These are phyloP conservation scores for Erebia aethiops DNA, from an alignment of 2,888 invertebrate species.

Conservation along the genomic window DNA sequence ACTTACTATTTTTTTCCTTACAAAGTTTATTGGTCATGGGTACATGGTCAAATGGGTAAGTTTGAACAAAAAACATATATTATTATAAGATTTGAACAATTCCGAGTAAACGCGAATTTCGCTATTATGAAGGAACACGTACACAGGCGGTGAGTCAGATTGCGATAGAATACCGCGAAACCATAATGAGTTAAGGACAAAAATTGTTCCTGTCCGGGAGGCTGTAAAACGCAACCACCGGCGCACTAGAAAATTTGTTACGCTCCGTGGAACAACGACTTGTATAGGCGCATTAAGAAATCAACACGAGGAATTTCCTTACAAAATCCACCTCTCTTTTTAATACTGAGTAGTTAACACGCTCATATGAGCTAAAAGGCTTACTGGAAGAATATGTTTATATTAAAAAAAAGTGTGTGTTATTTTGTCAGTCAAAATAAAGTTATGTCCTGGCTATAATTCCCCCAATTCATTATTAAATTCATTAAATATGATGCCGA, in stretches of 20 bases:
- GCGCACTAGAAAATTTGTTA: slow-evolving; percentile 36
- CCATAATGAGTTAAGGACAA: slow-evolving; percentile 38
- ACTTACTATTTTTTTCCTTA: too few species aligned
- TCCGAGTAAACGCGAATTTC: not conserved
- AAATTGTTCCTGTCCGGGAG: slow-evolving; percentile 30
- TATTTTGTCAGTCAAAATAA: too few species aligned
- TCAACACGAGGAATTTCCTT: slow-evolving; percentile 19
- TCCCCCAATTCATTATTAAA: too few species aligned
- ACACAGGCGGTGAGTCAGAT: slow-evolving; percentile 30
- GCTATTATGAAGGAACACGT: slow-evolving; percentile 28
- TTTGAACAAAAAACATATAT: not conserved
- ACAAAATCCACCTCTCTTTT: not conserved
- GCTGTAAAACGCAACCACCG: slow-evolving; percentile 29
- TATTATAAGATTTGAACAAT: slow-evolving; percentile 1
- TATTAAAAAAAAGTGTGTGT: too few species aligned
- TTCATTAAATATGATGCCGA: too few species aligned
- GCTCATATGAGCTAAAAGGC: too few species aligned
- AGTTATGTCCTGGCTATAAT: too few species aligned
- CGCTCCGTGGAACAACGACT: slow-evolving; percentile 29
- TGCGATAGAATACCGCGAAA: slow-evolving; percentile 40
- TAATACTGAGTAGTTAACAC: not conserved
- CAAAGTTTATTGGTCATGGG: not conserved
- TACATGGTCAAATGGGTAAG: not conserved
- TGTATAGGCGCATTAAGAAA: slow-evolving; percentile 16
- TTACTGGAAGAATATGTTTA: too few species aligned